These are phyloP conservation scores for Pterois miles DNA, from an alignment of 2,797 vertebrate genomes.

Conservation along the genomic window DNA sequence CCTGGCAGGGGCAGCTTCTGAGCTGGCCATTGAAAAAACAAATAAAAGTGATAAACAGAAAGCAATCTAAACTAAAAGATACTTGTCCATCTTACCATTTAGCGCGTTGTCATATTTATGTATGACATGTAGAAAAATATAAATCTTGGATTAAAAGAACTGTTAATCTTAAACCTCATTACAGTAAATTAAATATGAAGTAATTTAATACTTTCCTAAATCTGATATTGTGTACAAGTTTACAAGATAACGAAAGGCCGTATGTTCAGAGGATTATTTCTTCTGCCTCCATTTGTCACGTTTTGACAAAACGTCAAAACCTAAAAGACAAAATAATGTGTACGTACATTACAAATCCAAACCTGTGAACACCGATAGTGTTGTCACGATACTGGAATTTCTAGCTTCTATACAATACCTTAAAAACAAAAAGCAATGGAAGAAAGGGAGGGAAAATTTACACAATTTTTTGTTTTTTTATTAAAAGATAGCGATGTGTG, in stretches of 20 bases:
- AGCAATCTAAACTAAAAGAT: neutral
- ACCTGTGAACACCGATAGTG: neutral
- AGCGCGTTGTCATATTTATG: neutral
- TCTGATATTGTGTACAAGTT: neutral
- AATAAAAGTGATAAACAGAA: too few species aligned
- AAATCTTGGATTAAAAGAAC: neutral
- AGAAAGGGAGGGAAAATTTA: fast-evolving
- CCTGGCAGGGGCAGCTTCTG: neutral
- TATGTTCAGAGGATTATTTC: neutral
- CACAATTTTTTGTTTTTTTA: neutral
- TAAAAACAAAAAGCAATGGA: too few species aligned
- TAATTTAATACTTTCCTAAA: neutral
- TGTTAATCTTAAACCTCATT: neutral
- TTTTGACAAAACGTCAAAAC: neutral
- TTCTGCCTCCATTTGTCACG: neutral
- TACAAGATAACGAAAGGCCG: neutral
- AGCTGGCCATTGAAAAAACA: neutral
- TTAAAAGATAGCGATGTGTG: neutral
- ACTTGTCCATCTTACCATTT: neutral
- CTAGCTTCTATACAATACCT: neutral
- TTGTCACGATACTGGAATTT: fast-evolving
- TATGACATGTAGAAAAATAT: neutral
- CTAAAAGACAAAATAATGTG: too few species aligned
- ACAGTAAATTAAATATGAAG: neutral
- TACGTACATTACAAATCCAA: neutral